These are phyloP conservation scores for Tokudaia muenninki DNA, from an alignment of 2,797 vertebrate species.

Conservation along the genomic window DNA sequence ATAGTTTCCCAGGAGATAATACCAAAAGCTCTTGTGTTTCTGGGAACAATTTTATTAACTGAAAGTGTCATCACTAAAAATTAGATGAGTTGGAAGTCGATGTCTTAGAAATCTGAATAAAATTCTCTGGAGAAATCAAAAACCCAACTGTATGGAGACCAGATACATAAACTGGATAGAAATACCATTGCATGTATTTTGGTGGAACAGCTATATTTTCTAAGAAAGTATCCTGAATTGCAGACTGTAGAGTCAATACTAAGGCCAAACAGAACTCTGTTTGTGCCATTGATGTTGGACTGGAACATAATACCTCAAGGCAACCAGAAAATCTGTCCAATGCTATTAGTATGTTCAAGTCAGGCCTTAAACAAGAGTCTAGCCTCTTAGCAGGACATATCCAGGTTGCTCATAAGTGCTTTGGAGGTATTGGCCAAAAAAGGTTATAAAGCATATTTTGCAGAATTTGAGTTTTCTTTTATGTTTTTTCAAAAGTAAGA, in stretches of 20 bases:
- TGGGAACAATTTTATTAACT: constrained; percentile 29
- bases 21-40: not conserved
- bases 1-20: not conserved
- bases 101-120: constrained; percentile 51
- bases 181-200: constrained; percentile 30
- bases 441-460: constrained; percentile 11
- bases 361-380: constrained; percentile 6
- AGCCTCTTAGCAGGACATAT: constrained; percentile 13
- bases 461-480: not conserved
- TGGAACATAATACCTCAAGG: constrained; percentile 50
- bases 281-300: constrained; percentile 61
- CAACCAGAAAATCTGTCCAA: constrained; percentile 48
- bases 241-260: constrained; percentile 36
- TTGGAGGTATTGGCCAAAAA: constrained; percentile 33
- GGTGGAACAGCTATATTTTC: not conserved
- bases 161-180: not conserved
- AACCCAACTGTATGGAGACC: not conserved
- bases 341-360: constrained; percentile 41
- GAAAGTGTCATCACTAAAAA: constrained; percentile 31
- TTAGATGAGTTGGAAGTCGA: not conserved
- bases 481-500: constrained; percentile 17
- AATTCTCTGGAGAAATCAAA: constrained; percentile 55
- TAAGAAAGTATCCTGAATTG: constrained; percentile 38
- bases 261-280: constrained; percentile 45
- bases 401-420: not conserved